A percentile compares a stretch with the other conserved stretches of the same genome.
Evolutionary conservation across 2,888 invertebrate genomes (phyloP).

Genomic region (Azorinus chamasolen): DNA sequence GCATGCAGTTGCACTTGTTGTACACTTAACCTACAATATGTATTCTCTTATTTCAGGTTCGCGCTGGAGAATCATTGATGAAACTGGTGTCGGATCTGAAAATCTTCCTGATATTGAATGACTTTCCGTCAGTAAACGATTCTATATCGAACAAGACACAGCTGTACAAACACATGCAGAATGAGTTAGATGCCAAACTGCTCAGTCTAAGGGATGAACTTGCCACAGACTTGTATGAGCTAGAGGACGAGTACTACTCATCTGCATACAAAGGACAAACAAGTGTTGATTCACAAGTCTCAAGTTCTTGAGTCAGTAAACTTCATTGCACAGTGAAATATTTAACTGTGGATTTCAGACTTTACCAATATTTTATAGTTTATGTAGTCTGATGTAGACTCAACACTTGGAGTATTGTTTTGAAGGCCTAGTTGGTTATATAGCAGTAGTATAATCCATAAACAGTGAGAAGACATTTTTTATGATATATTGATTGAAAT

Average conservation of each 20-base stretch:
- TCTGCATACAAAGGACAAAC: conserved; percentile 83
- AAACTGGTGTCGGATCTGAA: conserved; percentile 99
- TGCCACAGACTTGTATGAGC: conserved; percentile 96
- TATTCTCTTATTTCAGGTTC: conserved; percentile 88
- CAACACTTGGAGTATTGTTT: no score
- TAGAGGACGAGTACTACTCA: conserved; percentile 96
- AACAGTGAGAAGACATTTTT: no score
- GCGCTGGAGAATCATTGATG: conserved; percentile 98
- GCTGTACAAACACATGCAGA: conserved; percentile 95
- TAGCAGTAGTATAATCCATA: no score
- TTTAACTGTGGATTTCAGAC: no score
- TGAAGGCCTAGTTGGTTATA: no score
- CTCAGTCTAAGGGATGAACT: conserved; percentile 97
- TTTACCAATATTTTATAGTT: no score
- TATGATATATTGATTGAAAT: no score
- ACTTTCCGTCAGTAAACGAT: conserved; percentile 99
- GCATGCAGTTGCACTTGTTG: no score
- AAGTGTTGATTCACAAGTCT: neutral
- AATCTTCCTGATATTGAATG: conserved; percentile 98
- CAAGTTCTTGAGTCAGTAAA: no score
- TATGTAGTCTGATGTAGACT: no score
- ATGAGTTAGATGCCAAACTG: conserved; percentile 96
- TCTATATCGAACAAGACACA: conserved; percentile 98
- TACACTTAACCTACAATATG: no score
- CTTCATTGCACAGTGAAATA: no score